Evolutionary conservation across 1,140 invertebrate species (phyloP).

Genomic region (Scylla paramamosain): DNA sequence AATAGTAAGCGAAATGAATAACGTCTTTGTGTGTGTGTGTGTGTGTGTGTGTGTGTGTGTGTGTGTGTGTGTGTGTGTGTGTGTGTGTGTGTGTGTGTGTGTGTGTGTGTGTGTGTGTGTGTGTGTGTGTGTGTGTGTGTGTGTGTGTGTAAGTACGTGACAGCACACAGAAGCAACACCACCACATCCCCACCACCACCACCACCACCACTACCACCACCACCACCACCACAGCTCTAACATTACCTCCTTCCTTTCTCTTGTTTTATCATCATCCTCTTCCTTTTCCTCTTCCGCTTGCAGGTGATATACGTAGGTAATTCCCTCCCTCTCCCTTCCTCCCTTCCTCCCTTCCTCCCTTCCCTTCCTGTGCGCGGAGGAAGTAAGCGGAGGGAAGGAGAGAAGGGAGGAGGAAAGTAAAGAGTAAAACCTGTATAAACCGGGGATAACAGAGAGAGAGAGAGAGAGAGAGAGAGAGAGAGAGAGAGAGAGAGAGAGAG

Average conservation of each 20-base stretch:
- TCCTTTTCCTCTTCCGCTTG: not conserved
- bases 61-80: not conserved
- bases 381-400: not conserved
- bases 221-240: not conserved
- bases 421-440: not conserved
- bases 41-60: conserved; percentile 3
- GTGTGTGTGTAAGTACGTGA: too few relatives aligned
- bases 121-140: too few relatives aligned
- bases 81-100: too few relatives aligned
- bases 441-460: not conserved
- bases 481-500: too few relatives aligned
- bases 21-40: not conserved
- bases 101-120: too few relatives aligned
- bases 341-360: not conserved
- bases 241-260: not conserved
- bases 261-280: conserved; percentile 3
- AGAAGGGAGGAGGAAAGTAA: not conserved
- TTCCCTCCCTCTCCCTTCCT: not conserved
- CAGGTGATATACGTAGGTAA: not conserved
- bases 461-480: too few relatives aligned
- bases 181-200: not conserved
- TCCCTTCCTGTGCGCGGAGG: not conserved
- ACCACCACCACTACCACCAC: not conserved
- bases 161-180: not conserved
- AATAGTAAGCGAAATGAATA: too few relatives aligned